Evolutionary conservation across 2,888 invertebrate species (phyloP), one percentile per base, ranked within the genome.

Genomic region (Drosophila tanythrix): DNA sequence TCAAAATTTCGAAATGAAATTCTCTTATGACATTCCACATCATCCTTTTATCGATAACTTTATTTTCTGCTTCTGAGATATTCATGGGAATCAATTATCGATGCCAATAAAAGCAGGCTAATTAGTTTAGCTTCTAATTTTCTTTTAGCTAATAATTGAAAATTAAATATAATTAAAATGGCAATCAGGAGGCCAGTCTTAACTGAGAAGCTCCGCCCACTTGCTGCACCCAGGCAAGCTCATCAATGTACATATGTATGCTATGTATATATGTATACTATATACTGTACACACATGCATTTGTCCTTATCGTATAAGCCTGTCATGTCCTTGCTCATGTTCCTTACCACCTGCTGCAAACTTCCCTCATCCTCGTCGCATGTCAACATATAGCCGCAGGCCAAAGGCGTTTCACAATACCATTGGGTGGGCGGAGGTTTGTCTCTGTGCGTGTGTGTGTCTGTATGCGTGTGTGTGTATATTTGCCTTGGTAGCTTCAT

Each of bases 401-500:
- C 58, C 50, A 74, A 60, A 35, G 33, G 27, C 18, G 38, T 56
- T 27, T 21, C 50, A 46, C 33, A 21, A 11, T 10, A n/a, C 11
- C 11, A 15, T 15, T 15, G 35, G 48, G 40, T 6, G 18, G 21
- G n/a, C 11, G 15, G 15, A 21, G 21, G 10, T 33, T 35, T 62
- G 62, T 43, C 6, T 21, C 52, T 52, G 63, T 21, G 61, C 35
- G 31, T 70, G 76, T 69, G 13, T 8, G 59, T 21, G 68, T 8
- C 15, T 53, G 63, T 29, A 38, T 40, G 55, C 56, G 46, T 33
- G 29, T 51, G 61, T 50, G 35, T 72, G 76, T 70, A 60, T 75
- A 62, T 81, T 76, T 82, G 82, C 81, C 76, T 80, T 83, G 76
- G 79, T 76, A 88, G 83, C 84, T 87, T 84, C 76, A 76, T 80